Conservation (phyloP, 2,888 invertebrate species). For the Altica lythri region DNA sequence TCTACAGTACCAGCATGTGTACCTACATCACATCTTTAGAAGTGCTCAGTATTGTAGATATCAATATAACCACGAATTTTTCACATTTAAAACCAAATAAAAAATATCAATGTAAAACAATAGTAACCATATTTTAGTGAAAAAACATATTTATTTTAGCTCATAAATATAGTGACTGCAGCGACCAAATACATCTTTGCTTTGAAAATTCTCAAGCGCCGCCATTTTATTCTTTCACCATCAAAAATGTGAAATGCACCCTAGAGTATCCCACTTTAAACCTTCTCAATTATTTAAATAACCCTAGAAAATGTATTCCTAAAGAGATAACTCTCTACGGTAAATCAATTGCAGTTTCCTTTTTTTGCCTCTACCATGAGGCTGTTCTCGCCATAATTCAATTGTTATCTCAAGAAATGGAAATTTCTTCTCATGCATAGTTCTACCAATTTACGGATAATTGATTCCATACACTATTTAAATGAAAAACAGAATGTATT, state of each 20-base stretch:
- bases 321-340: constrained; percentile 24
- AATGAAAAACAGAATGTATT: too few species aligned
- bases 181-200: too few species aligned
- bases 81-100: too few species aligned
- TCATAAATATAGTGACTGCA: too few species aligned
- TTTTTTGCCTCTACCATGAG: constrained; percentile 21
- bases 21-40: too few species aligned
- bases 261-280: constrained; percentile 22
- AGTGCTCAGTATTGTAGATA: too few species aligned
- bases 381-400: constrained; percentile 30
- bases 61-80: too few species aligned
- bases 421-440: constrained; percentile 23
- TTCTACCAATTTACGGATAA: constrained; percentile 14
- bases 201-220: constrained; percentile 16
- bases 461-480: constrained; percentile 6
- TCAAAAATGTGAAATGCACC: constrained; percentile 19
- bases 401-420: constrained; percentile 26
- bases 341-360: constrained; percentile 30
- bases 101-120: too few species aligned
- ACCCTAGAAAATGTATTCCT: constrained; percentile 22
- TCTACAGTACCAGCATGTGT: too few species aligned
- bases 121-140: too few species aligned
- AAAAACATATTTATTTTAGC: too few species aligned
- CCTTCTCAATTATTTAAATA: constrained; percentile 25
- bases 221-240: constrained; percentile 17